A percentile compares a stretch with the other conserved stretches of the same genome.
phyloP scores from a whole-genome alignment of 2,888 invertebrate genomes.

The Liodrosophila aerea region DNA sequence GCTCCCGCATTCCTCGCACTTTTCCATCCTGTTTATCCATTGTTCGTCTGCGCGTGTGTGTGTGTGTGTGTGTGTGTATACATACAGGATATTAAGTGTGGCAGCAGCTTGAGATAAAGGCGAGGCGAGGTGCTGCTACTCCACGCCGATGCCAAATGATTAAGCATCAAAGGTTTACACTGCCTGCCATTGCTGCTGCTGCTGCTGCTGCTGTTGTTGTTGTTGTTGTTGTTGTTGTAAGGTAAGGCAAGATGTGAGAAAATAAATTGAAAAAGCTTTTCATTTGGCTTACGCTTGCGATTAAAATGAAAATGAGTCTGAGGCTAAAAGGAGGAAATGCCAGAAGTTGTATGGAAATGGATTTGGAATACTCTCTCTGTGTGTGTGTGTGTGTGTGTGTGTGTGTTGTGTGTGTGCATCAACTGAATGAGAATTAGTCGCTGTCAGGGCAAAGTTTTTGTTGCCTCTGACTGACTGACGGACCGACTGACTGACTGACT shows the following conservation, averaged over 20 bases:
- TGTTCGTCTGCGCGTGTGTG: constrained; percentile 6
- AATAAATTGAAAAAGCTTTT: constrained; percentile 75
- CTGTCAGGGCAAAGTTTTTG: constrained; percentile 57
- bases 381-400: neutral
- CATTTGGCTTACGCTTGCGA: constrained; percentile 71
- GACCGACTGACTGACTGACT: constrained; percentile 15
- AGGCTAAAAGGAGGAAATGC: neutral
- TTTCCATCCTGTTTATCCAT: constrained; percentile 13
- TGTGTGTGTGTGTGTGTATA: constrained; percentile 5
- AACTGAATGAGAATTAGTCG: constrained; percentile 59
- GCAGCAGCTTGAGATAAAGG: constrained; percentile 35
- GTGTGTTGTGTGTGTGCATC: constrained; percentile 31
- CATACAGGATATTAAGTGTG: constrained; percentile 50
- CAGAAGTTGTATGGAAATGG: constrained; percentile 22
- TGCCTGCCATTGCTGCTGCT: constrained; percentile 4
- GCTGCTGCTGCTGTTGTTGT: neutral
- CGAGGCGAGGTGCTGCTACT: constrained; percentile 8
- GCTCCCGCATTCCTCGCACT: neutral
- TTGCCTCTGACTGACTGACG: constrained; percentile 3
- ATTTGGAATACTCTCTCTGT: constrained; percentile 8
- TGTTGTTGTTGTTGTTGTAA: constrained; percentile 8
- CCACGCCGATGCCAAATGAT: constrained; percentile 49
- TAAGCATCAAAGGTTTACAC: constrained; percentile 63
- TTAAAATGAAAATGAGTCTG: constrained; percentile 63
- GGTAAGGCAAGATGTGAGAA: constrained; percentile 47